Percentiles rank a stretch among this genome's conserved stretches.
phyloP scores from a whole-genome alignment of 2,888 invertebrate genomes.

The Horisme vitalbata region DNA sequence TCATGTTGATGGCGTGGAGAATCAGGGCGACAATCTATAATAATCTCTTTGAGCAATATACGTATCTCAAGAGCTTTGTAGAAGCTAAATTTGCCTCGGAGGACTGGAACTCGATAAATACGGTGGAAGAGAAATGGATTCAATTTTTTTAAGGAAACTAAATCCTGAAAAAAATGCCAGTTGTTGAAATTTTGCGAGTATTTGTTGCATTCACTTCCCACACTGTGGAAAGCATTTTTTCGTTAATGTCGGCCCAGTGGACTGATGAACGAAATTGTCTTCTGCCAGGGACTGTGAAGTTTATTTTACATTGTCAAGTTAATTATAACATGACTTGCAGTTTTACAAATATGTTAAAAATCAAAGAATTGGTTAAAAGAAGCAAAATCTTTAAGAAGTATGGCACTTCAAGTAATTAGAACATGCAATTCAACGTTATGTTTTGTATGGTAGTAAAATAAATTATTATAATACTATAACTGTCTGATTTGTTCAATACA shows the following conservation, averaged over 20 bases:
- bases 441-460: conserved; percentile 3
- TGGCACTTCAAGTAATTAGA: conserved; percentile 1
- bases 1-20: conserved; percentile 12
- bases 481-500: conserved; percentile 1
- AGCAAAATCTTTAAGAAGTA: not conserved
- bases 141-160: conserved; percentile 15
- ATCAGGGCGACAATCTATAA: conserved; percentile 11
- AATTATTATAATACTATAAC: conserved; percentile 1
- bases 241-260: conserved; percentile 27
- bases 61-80: conserved; percentile 6
- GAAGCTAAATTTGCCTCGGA: conserved; percentile 6
- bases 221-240: conserved; percentile 24
- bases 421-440: conserved; percentile 1
- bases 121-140: conserved; percentile 17
- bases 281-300: conserved; percentile 21
- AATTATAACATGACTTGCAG: conserved; percentile 27
- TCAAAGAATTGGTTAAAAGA: conserved; percentile 1
- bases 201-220: conserved; percentile 22
- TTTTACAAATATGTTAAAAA: conserved; percentile 20
- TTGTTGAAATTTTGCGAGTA: conserved; percentile 22
- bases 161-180: conserved; percentile 17
- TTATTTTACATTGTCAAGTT: conserved; percentile 22
- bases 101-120: conserved; percentile 4
- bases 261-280: conserved; percentile 22
- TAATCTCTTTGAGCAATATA: conserved; percentile 14